Evolutionary conservation across 2,888 invertebrate genomes (phyloP), one percentile per base, ranked within the genome.

Genomic region (Hydroisotoma schaefferi): DNA sequence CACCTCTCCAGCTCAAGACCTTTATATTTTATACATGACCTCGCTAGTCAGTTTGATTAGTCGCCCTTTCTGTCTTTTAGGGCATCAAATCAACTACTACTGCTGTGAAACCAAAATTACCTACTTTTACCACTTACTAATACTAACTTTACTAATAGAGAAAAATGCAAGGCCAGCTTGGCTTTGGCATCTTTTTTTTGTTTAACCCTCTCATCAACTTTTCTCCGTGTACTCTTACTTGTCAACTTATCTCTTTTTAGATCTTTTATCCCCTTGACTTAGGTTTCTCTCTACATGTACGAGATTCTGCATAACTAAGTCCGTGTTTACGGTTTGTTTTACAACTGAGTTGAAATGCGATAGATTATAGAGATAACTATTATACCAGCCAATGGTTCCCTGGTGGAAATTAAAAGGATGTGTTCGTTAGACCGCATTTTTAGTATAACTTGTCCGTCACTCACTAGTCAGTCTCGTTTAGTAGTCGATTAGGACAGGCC

Each of bases 111-210:
- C n/a, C n/a, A n/a, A n/a, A n/a, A n/a, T n/a, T n/a, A n/a, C n/a
- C n/a, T n/a, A n/a, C n/a, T n/a, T n/a, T n/a, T n/a, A n/a, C n/a
- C n/a, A n/a, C n/a, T n/a, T n/a, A n/a, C n/a, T n/a, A n/a, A n/a
- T n/a, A n/a, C n/a, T n/a, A n/a, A n/a, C n/a, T n/a, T n/a, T n/a
- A n/a, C n/a, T n/a, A n/a, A n/a, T n/a, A n/a, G n/a, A n/a, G n/a
- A n/a, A n/a, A n/a, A n/a, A n/a, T n/a, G n/a, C n/a, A n/a, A n/a
- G n/a, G n/a, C n/a, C n/a, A n/a, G n/a, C n/a, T n/a, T n/a, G n/a
- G n/a, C n/a, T n/a, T n/a, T 40, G 40, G 40, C 40, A 40, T 40
- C 40, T 40, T n/a, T n/a, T n/a, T n/a, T n/a, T n/a, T 20, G 40
- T 10, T 10, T 20, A 40, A 40, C 40, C 40, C 40, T 40, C 40